Evolutionary conservation across 2,888 invertebrate genomes (phyloP).

Genomic region (Brachyopa scutellaris): DNA sequence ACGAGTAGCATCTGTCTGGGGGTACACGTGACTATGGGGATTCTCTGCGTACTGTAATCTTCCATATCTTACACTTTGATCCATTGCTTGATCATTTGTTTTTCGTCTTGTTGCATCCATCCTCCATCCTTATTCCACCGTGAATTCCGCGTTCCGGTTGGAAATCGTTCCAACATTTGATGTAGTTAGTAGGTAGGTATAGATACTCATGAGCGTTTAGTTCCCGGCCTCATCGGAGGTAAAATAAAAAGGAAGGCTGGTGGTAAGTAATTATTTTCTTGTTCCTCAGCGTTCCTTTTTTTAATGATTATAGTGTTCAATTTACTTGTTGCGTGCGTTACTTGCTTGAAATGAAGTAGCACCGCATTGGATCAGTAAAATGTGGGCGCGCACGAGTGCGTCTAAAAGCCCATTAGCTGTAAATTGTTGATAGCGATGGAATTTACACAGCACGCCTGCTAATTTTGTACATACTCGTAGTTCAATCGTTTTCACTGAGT

Average conservation of each 20-base stretch:
- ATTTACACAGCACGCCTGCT: constrained; percentile 63
- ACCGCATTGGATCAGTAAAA: constrained; percentile 42
- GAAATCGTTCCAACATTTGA: constrained; percentile 30
- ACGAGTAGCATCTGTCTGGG: constrained; percentile 14
- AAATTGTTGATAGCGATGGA: constrained; percentile 67
- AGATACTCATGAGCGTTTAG: constrained; percentile 24
- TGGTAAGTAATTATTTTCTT: not conserved
- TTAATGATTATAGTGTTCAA: constrained; percentile 53
- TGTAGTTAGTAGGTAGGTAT: too few species aligned
- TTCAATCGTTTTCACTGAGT: constrained; percentile 26
- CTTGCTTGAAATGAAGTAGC: constrained; percentile 62
- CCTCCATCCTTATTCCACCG: not conserved
- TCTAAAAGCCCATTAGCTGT: constrained; percentile 69
- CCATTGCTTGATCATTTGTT: constrained; percentile 60
- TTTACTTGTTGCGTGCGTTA: constrained; percentile 59
- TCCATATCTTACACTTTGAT: constrained; percentile 68
- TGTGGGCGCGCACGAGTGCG: constrained; percentile 65
- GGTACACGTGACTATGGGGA: not conserved
- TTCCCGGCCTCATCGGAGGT: constrained; percentile 45
- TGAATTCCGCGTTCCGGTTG: constrained; percentile 20
- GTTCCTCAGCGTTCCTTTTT: constrained; percentile 5
- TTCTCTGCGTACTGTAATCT: constrained; percentile 44
- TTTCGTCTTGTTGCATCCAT: constrained; percentile 24
- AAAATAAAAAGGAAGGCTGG: constrained; percentile 26
- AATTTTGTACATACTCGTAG: constrained; percentile 59